Evolutionary conservation across 2,888 invertebrate species (phyloP).

Genomic region (Pomacea canaliculata): DNA sequence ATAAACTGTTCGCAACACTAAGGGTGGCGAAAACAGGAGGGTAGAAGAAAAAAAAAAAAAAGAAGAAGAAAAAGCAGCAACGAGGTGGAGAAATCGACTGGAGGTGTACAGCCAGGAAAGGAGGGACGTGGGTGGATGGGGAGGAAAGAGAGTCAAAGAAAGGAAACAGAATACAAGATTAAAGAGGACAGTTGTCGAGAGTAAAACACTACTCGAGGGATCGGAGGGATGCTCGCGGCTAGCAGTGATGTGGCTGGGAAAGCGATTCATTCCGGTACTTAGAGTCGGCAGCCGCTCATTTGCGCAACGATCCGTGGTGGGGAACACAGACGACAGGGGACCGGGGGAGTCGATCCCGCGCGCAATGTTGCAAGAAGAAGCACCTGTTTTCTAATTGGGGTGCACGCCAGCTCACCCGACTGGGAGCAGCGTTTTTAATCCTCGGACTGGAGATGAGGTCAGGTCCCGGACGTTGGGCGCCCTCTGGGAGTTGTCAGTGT

Average conservation of each 20-base stretch:
- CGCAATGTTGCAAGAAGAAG: slow-evolving; percentile 24
- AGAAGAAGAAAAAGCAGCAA: no score
- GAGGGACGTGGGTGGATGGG: no score
- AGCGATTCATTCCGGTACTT: slow-evolving; percentile 20
- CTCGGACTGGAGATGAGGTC: neutral
- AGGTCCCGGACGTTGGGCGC: no score
- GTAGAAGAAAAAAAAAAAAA: no score
- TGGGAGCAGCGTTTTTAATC: neutral
- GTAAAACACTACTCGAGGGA: slow-evolving; percentile 21
- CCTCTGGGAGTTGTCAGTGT: neutral
- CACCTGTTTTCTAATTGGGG: slow-evolving; percentile 29
- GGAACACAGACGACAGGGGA: slow-evolving; percentile 20
- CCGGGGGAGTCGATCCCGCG: slow-evolving; percentile 7
- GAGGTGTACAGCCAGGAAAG: no score
- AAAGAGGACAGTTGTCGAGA: slow-evolving; percentile 27
- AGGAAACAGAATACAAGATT: slow-evolving; percentile 26
- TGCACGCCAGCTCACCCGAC: slow-evolving; percentile 14
- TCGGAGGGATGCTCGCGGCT: slow-evolving; percentile 8
- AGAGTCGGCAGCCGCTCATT: slow-evolving; percentile 19
- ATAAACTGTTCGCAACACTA: slow-evolving; percentile 15
- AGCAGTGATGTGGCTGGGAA: slow-evolving; percentile 15
- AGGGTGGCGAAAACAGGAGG: neutral
- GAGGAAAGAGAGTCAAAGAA: neutral
- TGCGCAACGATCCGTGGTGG: slow-evolving; percentile 6
- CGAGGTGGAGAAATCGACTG: no score